Conservation (phyloP, 1,140 invertebrate species). For the Leptinotarsa texana region DNA sequence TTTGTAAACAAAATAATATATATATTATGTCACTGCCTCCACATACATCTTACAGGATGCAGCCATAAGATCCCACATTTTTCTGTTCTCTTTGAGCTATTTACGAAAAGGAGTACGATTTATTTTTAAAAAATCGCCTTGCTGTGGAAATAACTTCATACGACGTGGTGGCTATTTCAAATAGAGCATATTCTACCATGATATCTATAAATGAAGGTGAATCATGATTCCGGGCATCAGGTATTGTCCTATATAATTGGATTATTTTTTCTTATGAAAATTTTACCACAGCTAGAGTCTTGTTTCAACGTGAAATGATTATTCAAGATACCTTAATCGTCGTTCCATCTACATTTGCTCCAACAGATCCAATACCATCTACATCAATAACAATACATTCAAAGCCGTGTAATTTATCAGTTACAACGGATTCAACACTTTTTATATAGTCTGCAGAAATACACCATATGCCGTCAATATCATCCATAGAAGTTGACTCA, state of each 20-base stretch:
- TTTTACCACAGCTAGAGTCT: conserved; percentile 21
- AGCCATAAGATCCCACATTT: conserved; percentile 27
- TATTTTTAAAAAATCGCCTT: too few species aligned
- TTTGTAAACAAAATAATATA: conserved; percentile 16
- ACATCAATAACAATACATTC: conserved; percentile 6
- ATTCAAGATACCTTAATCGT: not conserved
- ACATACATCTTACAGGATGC: conserved; percentile 32
- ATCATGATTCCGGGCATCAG: not conserved
- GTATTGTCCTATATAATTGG: not conserved
- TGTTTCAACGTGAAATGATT: not conserved
- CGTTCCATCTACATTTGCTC: not conserved
- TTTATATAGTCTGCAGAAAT: too few species aligned
- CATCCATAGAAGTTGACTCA: too few species aligned
- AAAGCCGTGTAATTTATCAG: not conserved
- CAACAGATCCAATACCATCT: not conserved
- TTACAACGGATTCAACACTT: not conserved
- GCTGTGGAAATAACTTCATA: not conserved
- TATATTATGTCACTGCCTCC: too few species aligned
- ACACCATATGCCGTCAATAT: too few species aligned
- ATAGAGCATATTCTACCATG: not conserved
- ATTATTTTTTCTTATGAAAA: conserved; percentile 26
- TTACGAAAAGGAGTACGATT: too few species aligned
- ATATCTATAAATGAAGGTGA: not conserved
- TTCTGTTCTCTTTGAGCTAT: too few species aligned
- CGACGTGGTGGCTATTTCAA: not conserved